phyloP scores from a whole-genome alignment of 2,113 vertebrate species.

The Aegypius monachus region DNA sequence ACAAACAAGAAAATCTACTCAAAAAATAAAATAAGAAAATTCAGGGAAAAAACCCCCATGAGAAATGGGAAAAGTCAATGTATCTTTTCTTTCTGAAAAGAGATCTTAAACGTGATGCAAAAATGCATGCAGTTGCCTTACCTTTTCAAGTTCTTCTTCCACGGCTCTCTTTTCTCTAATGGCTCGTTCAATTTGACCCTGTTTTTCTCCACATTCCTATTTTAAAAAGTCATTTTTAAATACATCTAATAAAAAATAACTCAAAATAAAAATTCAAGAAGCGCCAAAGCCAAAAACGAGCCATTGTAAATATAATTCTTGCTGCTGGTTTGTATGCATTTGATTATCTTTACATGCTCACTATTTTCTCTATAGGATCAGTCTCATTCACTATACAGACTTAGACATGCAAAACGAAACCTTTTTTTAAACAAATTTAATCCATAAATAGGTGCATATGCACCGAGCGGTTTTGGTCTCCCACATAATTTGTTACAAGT shows the following conservation, averaged over 20 bases:
- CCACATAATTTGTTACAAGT: not conserved
- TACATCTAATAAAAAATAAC: not conserved
- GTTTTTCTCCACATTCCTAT: slow-evolving; percentile 91
- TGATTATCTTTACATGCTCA: not conserved
- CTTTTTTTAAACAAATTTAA: not conserved
- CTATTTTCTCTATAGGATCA: not conserved
- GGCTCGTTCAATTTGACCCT: slow-evolving; percentile 81
- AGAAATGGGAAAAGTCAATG: not conserved
- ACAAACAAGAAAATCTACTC: not conserved
- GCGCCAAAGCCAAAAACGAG: not conserved
- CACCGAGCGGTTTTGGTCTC: not conserved
- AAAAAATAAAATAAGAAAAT: not conserved
- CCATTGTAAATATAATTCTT: not conserved
- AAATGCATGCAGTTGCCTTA: slow-evolving; percentile 47
- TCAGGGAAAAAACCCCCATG: not conserved
- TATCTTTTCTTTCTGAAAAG: not conserved
- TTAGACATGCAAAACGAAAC: not conserved
- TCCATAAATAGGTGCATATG: not conserved
- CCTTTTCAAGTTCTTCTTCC: slow-evolving; percentile 93
- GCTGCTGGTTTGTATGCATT: not conserved
- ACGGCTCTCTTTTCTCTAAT: slow-evolving; percentile 86
- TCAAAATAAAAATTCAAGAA: not conserved
- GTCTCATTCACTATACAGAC: not conserved
- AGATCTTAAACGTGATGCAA: not conserved
- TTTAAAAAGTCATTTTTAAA: not conserved